phyloP scores from a whole-genome alignment of 2,797 vertebrate genomes.

The Crenuchus spilurus region DNA sequence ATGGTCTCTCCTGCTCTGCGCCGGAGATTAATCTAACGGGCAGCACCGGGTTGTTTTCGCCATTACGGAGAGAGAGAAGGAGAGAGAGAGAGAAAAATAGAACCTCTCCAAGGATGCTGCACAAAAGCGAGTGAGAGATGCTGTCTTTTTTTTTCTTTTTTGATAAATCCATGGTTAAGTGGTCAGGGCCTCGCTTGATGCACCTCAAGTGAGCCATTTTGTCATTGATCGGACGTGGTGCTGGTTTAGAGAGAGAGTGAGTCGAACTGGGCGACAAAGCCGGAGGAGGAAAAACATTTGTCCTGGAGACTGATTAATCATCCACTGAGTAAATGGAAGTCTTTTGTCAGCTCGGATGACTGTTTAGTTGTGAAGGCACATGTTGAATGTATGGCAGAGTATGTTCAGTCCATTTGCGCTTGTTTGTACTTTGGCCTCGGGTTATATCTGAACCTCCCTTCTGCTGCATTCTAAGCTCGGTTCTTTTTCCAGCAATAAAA shows the following conservation, averaged over 20 bases:
- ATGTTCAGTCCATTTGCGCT: slow-evolving; percentile 8
- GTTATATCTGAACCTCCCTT: not conserved
- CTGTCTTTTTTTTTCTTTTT: not conserved
- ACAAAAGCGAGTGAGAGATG: slow-evolving; percentile 11
- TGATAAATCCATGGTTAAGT: slow-evolving; percentile 35
- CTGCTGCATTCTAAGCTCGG: not conserved
- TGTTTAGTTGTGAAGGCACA: slow-evolving; percentile 10
- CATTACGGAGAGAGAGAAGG: not conserved
- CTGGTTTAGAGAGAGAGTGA: slow-evolving; percentile 6
- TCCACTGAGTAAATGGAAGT: slow-evolving; percentile 47
- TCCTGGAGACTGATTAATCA: slow-evolving; percentile 52
- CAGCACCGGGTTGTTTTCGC: slow-evolving; percentile 30
- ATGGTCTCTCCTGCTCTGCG: slow-evolving; percentile 21
- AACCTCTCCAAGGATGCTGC: slow-evolving; percentile 27
- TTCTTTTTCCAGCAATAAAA: too few species aligned
- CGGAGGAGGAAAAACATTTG: slow-evolving; percentile 25
- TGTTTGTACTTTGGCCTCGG: not conserved
- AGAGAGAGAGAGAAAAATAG: not conserved
- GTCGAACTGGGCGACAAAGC: slow-evolving; percentile 25
- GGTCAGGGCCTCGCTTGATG: slow-evolving; percentile 23
- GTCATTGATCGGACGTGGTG: slow-evolving; percentile 33
- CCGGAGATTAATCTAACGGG: slow-evolving; percentile 32
- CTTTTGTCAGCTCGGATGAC: slow-evolving; percentile 46
- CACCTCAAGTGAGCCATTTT: slow-evolving; percentile 42
- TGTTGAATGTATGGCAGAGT: slow-evolving; percentile 10